A percentile compares a stretch with the other conserved stretches of the same genome.
Evolutionary conservation across 2,113 vertebrate genomes (phyloP).

Genomic region (Motacilla tschutschensis): DNA sequence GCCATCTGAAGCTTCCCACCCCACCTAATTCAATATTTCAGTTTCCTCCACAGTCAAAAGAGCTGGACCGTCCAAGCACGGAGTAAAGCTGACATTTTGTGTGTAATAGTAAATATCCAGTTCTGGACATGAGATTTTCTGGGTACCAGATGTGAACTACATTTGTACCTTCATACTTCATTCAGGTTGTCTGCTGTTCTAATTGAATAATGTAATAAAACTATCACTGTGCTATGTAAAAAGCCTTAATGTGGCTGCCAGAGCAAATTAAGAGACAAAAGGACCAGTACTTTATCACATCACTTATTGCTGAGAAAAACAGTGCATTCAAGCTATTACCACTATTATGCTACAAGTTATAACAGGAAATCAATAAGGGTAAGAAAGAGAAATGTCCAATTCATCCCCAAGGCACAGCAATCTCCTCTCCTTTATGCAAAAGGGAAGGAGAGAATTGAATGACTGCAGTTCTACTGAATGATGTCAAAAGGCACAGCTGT

Average conservation of each 20-base stretch:
- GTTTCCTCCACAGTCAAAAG: neutral
- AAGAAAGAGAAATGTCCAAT: conserved; percentile 22
- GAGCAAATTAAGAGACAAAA: conserved; percentile 47
- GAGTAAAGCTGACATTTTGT: neutral
- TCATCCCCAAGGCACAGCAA: neutral
- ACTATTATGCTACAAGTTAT: conserved; percentile 37
- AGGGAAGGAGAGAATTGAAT: neutral
- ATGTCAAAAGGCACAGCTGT: neutral
- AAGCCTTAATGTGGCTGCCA: conserved; percentile 29
- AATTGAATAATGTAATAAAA: conserved; percentile 45
- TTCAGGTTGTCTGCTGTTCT: conserved; percentile 8
- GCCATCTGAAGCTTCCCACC: neutral
- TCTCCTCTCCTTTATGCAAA: conserved; percentile 13
- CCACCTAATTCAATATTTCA: neutral
- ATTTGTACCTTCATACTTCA: neutral
- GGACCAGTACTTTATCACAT: conserved; percentile 24
- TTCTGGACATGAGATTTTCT: neutral
- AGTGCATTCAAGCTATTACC: neutral
- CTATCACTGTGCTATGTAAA: neutral
- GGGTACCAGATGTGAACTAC: neutral
- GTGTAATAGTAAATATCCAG: neutral
- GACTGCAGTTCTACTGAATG: neutral
- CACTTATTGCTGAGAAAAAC: conserved; percentile 43
- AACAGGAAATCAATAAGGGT: conserved; percentile 52
- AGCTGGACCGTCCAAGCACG: neutral